Base-by-base conservation (phyloP, 2,888 invertebrate species). In the Drosophila mercatorum region DNA sequence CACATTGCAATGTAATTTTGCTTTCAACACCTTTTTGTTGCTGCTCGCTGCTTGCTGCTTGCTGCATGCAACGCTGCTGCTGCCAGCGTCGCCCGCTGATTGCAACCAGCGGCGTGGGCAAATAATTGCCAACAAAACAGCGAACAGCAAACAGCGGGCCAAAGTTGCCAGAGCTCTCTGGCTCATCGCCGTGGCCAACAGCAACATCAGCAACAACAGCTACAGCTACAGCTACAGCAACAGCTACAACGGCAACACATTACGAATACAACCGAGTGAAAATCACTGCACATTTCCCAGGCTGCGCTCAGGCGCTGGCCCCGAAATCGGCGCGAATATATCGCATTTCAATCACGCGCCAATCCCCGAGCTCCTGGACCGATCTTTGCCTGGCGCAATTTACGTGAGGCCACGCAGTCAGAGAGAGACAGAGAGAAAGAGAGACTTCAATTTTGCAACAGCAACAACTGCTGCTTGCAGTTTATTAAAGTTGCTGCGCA, bases 321-420 rank as follows among this genome's bases (percentile, higher is more conserved):
- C 81, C 83, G 60, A 83, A 88, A 88, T 86, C 84, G 87, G 90
- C 87, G 82, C 88, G 88, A 90, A 91, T 90, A 90, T 91, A 91
- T 91, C 91, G 90, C 91, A 91, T 91, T 91, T 91, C 91, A 91
- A 91, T 91, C 91, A 90, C 89, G 90, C 89, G 88, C 75, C 82
- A 75, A 75, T 72, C 64, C 55, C 58, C 60, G 63, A 55, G 38
- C 75, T 26, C 51, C 44, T 41, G 53, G 47, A 11, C 34, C 41
- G 38, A 38, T 56, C 75, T 26, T 17, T 44, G 77, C 43, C 73
- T 47, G 65, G 52, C 64, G 82, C 80, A 87, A 87, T 87, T 83
- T 87, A 87, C 88, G 88, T 87, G 88, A 84, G 80, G 88, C 83
- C 81, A 83, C 83, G 83, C 83, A 87, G 83, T 59, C 51, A 72